A percentile compares a stretch with the other conserved stretches of the same genome.
phyloP scores from a whole-genome alignment of 2,888 invertebrate species.

The Osedax frankpressi region DNA sequence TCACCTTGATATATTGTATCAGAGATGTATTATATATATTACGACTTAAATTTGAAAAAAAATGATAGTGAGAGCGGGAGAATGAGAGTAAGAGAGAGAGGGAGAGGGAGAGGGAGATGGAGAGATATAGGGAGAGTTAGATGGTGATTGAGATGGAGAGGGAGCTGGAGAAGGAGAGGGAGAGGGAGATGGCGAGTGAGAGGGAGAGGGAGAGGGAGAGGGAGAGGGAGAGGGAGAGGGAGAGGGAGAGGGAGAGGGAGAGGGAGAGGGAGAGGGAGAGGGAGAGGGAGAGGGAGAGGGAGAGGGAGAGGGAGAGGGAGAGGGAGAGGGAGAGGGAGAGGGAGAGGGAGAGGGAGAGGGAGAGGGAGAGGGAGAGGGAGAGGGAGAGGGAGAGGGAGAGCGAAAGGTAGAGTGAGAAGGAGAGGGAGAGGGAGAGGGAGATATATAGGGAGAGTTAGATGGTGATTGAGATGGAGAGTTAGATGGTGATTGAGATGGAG shows the following conservation, averaged over 20 bases:
- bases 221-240: not conserved
- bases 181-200: not conserved
- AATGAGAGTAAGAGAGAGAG: not conserved
- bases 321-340: not conserved
- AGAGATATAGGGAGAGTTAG: not conserved
- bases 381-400: not conserved
- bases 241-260: slow-evolving; percentile 13
- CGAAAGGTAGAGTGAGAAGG: not conserved
- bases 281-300: slow-evolving; percentile 10
- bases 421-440: not conserved
- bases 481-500: not conserved
- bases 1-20: too few species aligned
- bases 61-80: not conserved
- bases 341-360: not conserved
- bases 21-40: too few species aligned
- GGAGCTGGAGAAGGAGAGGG: not conserved
- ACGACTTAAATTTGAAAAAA: too few species aligned
- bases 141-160: not conserved
- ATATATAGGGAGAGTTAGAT: not conserved
- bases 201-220: not conserved
- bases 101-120: not conserved
- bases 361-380: slow-evolving; percentile 3
- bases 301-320: slow-evolving; percentile 2
- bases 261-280: slow-evolving; percentile 11
- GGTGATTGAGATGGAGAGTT: not conserved